Conservation (phyloP, 2,888 invertebrate species). For the Isoperla grammatica region DNA sequence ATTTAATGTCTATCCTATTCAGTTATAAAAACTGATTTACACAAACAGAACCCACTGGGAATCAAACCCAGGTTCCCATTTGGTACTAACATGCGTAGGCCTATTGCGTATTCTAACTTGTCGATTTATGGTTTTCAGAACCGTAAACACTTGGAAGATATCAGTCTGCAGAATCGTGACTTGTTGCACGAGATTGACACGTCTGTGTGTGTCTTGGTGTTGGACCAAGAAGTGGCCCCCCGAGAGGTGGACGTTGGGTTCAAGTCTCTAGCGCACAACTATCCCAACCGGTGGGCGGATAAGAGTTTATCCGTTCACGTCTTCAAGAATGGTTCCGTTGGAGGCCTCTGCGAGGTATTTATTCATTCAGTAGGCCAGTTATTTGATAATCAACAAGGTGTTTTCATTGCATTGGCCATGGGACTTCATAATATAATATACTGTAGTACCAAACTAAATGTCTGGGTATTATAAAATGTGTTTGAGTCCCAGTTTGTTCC, state of each 20-base stretch:
- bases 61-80: no score
- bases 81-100: no score
- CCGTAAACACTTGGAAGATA: constrained; percentile 41
- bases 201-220: constrained; percentile 40
- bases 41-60: no score
- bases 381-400: no score
- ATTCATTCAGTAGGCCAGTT: no score
- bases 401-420: no score
- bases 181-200: constrained; percentile 43
- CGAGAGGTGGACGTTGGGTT: constrained; percentile 42
- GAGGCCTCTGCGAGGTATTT: constrained; percentile 51
- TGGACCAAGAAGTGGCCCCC: constrained; percentile 42
- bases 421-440: background rate
- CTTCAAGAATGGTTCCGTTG: constrained; percentile 49
- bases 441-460: no score
- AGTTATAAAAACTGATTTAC: no score
- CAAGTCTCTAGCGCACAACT: constrained; percentile 46
- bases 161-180: constrained; percentile 42
- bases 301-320: constrained; percentile 47
- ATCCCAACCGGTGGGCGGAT: constrained; percentile 54
- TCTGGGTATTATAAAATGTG: no score
- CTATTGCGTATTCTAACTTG: constrained; percentile 6
- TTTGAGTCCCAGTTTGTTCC: no score
- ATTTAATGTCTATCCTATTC: no score
- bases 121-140: constrained; percentile 40